These are phyloP conservation scores for Acrobasis consociella DNA, from an alignment of 2,888 invertebrate genomes.

Conservation along the genomic window DNA sequence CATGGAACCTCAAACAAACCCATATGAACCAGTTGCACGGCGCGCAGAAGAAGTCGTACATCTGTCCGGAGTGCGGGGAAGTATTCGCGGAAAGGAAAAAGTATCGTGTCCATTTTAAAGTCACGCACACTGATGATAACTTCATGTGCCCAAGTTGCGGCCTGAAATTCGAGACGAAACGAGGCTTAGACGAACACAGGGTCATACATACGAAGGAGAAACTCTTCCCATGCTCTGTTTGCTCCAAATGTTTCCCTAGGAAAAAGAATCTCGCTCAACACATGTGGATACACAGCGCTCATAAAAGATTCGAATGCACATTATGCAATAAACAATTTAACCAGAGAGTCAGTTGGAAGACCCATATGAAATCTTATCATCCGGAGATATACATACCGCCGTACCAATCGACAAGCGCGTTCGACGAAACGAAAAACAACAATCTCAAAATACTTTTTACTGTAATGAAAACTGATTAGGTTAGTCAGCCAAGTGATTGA, in stretches of 20 bases:
- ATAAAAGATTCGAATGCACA: conserved; percentile 67
- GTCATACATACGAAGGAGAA: conserved; percentile 81
- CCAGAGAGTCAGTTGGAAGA: conserved; percentile 71
- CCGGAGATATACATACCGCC: conserved; percentile 51
- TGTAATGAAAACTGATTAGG: conserved; percentile 40
- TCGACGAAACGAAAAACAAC: conserved; percentile 53
- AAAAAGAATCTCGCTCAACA: conserved; percentile 70
- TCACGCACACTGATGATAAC: conserved; percentile 65
- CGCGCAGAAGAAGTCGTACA: conserved; percentile 50
- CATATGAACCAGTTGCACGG: conserved; percentile 61
- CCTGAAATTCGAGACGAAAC: conserved; percentile 61
- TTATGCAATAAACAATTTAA: conserved; percentile 70
- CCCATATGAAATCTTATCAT: conserved; percentile 70
- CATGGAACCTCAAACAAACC: conserved; percentile 57
- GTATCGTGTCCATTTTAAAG: conserved; percentile 59
- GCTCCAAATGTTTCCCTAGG: conserved; percentile 68
- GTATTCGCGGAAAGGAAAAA: conserved; percentile 58
- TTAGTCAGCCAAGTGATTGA: conserved; percentile 31
- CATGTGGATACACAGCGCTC: conserved; percentile 72
- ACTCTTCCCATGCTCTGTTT: conserved; percentile 73
- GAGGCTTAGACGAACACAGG: conserved; percentile 66
- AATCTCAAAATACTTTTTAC: conserved; percentile 51
- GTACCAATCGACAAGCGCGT: conserved; percentile 40
- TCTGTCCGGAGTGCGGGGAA: conserved; percentile 62
- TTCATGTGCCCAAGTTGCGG: conserved; percentile 66